Base-by-base conservation (phyloP, 2,888 invertebrate genomes). In the Drosophila paranaensis region DNA sequence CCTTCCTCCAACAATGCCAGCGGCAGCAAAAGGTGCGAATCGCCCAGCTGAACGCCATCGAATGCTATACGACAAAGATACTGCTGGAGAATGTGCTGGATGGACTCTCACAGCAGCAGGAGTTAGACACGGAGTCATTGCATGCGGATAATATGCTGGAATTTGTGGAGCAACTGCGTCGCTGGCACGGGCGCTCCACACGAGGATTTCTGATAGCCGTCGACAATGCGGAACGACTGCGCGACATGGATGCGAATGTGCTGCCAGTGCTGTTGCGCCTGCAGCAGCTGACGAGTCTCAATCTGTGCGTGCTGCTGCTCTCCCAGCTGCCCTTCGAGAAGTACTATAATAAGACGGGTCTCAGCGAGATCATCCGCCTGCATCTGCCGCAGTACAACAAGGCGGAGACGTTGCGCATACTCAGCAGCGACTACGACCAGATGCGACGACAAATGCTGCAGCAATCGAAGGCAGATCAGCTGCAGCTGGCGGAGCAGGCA, bases 321-420 rank as follows among this genome's bases (percentile, higher is more conserved):
- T 96, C 96, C 0, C 95, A 97, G 91, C 94, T 98, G 63, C 94
- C 95, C 9, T 97, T 96, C 92, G 97, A 97, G 84, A 97, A 97
- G 90, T 97, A 95, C 90, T 94, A 95, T 81, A 94, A 94, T 54
- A 96, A 95, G 91, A 95, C 95, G 69, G 96, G 96, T 2, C 93
- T 95, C 14, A 92, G 94, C 11, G 96, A 97, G 75, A 96, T 97
- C 0, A 94, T 97, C 42, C 95, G 95, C 75, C 87, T 98, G 20
- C 94, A 95, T 91, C 97, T 97, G 90, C 95, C 96, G 0, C 97
- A 97, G 90, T 98, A 98, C 91, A 95, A 94, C 43, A 96, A 96
- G 93, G 95, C 96, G 39, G 95, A 97, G 92, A 91, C 94, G 1
- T 74, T 92, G 39, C 91, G 94, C 76, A 94, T 95, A 77, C 90